Conservation (phyloP, 2,797 vertebrate species). For the Sebastes nivosus region DNA sequence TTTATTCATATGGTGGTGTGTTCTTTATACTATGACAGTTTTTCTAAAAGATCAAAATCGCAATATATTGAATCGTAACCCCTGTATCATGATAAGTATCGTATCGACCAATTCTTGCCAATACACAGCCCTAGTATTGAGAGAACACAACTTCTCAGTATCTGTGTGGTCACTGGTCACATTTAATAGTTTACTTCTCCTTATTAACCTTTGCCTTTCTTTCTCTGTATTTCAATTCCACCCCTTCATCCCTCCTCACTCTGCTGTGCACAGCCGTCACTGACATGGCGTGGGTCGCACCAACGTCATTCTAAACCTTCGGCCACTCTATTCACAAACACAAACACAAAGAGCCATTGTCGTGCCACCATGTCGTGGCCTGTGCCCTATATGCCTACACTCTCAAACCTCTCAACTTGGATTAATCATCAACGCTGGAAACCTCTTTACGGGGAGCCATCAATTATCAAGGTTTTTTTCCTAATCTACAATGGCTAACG, state of each 20-base stretch:
- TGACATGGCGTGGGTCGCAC: constrained; percentile 65
- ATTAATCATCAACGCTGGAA: constrained; percentile 49
- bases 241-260: constrained; percentile 3
- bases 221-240: background rate
- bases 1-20: too few species aligned
- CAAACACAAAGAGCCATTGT: constrained; percentile 71
- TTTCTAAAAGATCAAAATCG: too few species aligned
- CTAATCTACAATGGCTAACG: constrained; percentile 3
- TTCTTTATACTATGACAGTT: too few species aligned
- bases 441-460: background rate
- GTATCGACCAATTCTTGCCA: too few species aligned
- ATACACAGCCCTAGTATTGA: background rate
- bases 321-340: constrained; percentile 64
- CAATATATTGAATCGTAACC: too few species aligned
- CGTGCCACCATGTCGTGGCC: constrained; percentile 19
- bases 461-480: background rate
- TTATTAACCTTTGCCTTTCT: constrained; percentile 18
- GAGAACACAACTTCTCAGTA: background rate
- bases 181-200: background rate
- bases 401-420: background rate
- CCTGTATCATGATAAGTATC: too few species aligned
- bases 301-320: constrained; percentile 70
- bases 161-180: background rate
- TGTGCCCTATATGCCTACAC: constrained; percentile 44
- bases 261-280: constrained; percentile 36